Evolutionary conservation across 2,113 vertebrate species (phyloP), one percentile per base, ranked within the genome.

Genomic region (Prochilodus magdalenae): DNA sequence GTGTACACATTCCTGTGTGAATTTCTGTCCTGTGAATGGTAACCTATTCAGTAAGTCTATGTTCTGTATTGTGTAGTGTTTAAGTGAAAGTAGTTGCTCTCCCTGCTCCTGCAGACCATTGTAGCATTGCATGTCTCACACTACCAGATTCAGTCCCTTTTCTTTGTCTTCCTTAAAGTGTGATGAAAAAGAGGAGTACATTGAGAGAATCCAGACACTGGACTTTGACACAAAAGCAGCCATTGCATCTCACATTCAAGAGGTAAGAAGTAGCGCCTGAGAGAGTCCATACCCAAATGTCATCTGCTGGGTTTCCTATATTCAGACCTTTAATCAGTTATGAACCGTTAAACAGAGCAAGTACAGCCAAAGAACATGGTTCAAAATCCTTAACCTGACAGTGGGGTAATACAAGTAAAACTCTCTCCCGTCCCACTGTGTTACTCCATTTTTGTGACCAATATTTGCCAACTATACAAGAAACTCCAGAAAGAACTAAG

Each of bases 101-200:
- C 24, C 33, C 16, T 57, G 72, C 60, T 78, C 62, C 33, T 62
- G 11, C 60, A 80, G 57, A 73, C 59, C 70, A 12, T 60, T 20
- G 27, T 29, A 66, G 71, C 53, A 60, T 78, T 24, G 5, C 51
- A 12, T 55, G 53, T 55, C 2, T 55, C 20, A 55, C 53, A 33
- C n/a, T 67, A 30, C 51, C 74, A 67, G 59, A 70, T 11, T 73
- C 47, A 20, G 44, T 36, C 5, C 36, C 40, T 3, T 75, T 44
- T 55, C 14, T 29, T 0, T 65, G 8, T 80, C 29, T 74, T n/a
- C n/a, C 66, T 88, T 91, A 80, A 90, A 99, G 98, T 99, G 98
- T 86, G 96, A 99, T 92, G 96, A 95, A 87, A 99, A 99, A 90
- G 98, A 99, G 92, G 97, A 99, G 84, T 98, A 98, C 89, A 99